Base-by-base conservation (phyloP, 2,113 vertebrate genomes). In the Gnathonemus echidnorhynchus region DNA sequence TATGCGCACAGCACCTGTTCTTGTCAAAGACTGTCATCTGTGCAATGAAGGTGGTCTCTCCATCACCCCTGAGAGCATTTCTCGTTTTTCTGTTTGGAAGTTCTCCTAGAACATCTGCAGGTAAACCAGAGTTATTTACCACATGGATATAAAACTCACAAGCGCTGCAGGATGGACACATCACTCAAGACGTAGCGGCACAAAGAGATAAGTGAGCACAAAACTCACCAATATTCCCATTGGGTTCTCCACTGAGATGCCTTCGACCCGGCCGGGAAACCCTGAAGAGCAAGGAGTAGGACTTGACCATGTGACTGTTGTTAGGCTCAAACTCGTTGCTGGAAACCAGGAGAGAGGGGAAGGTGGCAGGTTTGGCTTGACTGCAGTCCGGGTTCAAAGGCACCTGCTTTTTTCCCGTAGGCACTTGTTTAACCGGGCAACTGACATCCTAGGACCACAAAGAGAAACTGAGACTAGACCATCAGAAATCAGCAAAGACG, bases 351-450 rank as follows among this genome's bases (percentile, higher is more conserved):
- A 99, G 96, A 35, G 98, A 99, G 84, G 98, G 98, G 94, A 97
- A 98, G 95, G 96, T 97, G 95, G 97, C 97, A 39, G 97, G 96
- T 96, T 99, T 99, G 91, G 97, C 97, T 96, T 97, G 98, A 96
- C 97, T 99, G 96, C 96, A 95, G 95, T 99, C 98, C 92, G 98
- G 98, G 94, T 99, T 99, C 96, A 99, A 98, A 97, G 98, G 98
- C 97, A 99, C 98, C 97, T 99, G 98, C 96, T 99, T 99, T 97
- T 99, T 99, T 96, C 98, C 98, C 95, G 98, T 99, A 96, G 98
- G 98, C 97, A 99, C 98, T 98, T 99, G 98, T 94, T 99, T 98
- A 95, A 99, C 96, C 0, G 98, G 98, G 95, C 98, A 99, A 95
- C 98, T 99, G 94, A 99, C 98, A 97, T 99, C 98, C 98, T 99